Percentiles rank a stretch among this genome's conserved stretches.
phyloP scores from a whole-genome alignment of 92 coral and sea anemone species.

The Heliopora coerulea region DNA sequence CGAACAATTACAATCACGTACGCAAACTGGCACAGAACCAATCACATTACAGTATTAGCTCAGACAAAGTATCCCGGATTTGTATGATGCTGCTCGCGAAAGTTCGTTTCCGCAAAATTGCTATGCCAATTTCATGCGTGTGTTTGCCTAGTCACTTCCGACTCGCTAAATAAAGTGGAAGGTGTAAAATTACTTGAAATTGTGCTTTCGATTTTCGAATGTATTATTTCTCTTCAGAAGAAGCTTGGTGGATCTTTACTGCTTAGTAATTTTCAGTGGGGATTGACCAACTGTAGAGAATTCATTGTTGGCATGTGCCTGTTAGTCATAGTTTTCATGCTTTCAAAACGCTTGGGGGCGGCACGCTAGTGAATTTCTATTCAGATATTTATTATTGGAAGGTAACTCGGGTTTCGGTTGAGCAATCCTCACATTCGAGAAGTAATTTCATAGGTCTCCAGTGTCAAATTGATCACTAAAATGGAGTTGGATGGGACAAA shows the following conservation, averaged over 20 bases:
- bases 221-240: not conserved
- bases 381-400: not conserved
- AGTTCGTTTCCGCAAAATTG: conserved; percentile 14
- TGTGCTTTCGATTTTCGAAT: too few relatives aligned
- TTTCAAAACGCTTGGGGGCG: conserved; percentile 3
- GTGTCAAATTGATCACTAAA: too few relatives aligned
- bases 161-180: not conserved
- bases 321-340: not conserved
- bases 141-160: not conserved
- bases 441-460: not conserved
- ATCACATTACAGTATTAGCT: conserved; percentile 25
- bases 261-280: not conserved
- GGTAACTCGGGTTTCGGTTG: not conserved
- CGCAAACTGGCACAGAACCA: conserved; percentile 20
- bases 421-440: not conserved
- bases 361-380: not conserved
- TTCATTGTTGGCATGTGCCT: not conserved
- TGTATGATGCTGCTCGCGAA: not conserved
- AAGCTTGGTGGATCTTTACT: not conserved
- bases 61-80: conserved; percentile 24
- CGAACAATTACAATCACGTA: too few relatives aligned
- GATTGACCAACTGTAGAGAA: not conserved
- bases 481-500: too few relatives aligned
- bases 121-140: conserved; percentile 8
- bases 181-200: not conserved